These are phyloP conservation scores for Rhimphoctona megacephalus DNA, from an alignment of 2,888 invertebrate genomes.

Conservation along the genomic window DNA sequence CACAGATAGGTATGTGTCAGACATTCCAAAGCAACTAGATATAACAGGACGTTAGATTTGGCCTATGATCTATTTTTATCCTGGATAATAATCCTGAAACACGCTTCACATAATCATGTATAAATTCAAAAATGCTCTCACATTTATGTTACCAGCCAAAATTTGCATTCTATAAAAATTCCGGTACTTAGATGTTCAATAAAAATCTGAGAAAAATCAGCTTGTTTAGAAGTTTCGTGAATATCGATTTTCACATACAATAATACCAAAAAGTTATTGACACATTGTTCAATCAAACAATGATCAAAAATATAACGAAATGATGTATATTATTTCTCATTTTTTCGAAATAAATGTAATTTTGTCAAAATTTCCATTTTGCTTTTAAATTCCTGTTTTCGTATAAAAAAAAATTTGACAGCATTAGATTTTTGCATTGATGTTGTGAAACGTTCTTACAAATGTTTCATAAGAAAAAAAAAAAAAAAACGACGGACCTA, in stretches of 20 bases:
- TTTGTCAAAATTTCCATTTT: too few species aligned
- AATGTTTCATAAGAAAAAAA: too few species aligned
- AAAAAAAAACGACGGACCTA: not conserved
- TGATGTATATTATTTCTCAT: not conserved
- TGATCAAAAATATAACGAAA: not conserved
- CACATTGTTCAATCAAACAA: too few species aligned
- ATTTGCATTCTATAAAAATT: not conserved
- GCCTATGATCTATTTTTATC: not conserved
- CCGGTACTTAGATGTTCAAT: not conserved
- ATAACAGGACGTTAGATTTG: slow-evolving; percentile 13
- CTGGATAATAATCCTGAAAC: not conserved
- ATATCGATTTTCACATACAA: too few species aligned
- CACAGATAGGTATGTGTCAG: slow-evolving; percentile 18
- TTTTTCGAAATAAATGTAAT: too few species aligned
- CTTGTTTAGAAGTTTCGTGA: not conserved
- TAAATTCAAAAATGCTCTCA: not conserved
- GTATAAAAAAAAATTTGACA: too few species aligned
- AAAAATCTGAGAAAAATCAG: not conserved
- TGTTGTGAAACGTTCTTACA: not conserved
- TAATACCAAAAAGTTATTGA: too few species aligned
- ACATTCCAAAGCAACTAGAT: slow-evolving; percentile 7
- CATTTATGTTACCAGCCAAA: not conserved
- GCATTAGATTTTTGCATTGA: not conserved
- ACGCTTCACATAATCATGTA: not conserved
- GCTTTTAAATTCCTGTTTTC: too few species aligned